Evolutionary conservation across 2,888 invertebrate species (phyloP).

Genomic region (Limnephilus marmoratus): DNA sequence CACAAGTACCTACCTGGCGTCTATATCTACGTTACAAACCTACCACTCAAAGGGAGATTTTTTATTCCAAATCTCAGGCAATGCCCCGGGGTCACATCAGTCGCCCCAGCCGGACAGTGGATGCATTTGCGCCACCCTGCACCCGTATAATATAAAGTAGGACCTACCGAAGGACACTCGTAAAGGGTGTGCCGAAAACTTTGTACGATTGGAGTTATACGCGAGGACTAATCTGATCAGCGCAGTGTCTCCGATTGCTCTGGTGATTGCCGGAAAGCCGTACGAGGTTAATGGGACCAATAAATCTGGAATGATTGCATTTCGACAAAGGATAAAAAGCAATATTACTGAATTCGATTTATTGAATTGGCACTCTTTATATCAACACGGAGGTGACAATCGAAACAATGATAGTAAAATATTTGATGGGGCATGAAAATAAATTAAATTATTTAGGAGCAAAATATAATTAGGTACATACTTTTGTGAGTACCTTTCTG

Average conservation of each 20-base stretch:
- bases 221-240: conserved; percentile 46
- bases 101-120: conserved; percentile 47
- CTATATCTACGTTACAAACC: conserved; percentile 14
- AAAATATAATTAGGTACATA: not conserved
- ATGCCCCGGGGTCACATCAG: conserved; percentile 66
- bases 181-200: conserved; percentile 47
- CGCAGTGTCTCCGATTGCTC: conserved; percentile 30
- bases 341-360: not conserved
- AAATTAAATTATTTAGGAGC: not conserved
- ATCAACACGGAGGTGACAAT: not conserved
- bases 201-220: conserved; percentile 15
- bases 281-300: conserved; percentile 32
- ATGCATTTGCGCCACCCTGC: conserved; percentile 59
- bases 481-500: not conserved
- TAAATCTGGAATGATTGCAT: conserved; percentile 33
- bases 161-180: not conserved
- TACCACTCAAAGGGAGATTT: conserved; percentile 48
- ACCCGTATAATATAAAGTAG: not conserved
- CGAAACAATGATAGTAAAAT: not conserved
- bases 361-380: not conserved
- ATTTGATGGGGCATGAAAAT: not conserved
- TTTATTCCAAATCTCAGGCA: conserved; percentile 64
- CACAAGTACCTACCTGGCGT: not conserved
- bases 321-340: conserved; percentile 5
- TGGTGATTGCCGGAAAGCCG: conserved; percentile 28